Evolutionary conservation across 2,797 vertebrate species (phyloP).

Genomic region (Eleutherodactylus coqui): DNA sequence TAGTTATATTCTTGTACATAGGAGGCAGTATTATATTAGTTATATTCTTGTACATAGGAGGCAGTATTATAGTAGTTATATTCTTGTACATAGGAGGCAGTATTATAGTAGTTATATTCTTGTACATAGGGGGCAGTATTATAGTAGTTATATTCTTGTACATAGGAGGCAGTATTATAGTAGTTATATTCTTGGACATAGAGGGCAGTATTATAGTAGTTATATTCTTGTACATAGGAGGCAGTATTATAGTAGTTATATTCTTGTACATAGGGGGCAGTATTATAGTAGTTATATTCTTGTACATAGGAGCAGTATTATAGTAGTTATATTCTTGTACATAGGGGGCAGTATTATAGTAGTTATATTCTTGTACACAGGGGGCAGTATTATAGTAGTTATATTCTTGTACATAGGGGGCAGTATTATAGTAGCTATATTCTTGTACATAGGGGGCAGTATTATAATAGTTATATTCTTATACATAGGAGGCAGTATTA

Average conservation of each 20-base stretch:
- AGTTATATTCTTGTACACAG: conserved; percentile 1
- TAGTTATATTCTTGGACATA: conserved; percentile 15
- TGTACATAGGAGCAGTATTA: conserved; percentile 13
- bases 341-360: conserved; percentile 15
- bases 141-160: conserved; percentile 6
- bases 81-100: conserved; percentile 13
- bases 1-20: conserved; percentile 20
- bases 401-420: neutral
- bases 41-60: neutral
- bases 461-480: too few species aligned
- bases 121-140: conserved; percentile 5
- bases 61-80: conserved; percentile 22
- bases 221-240: conserved; percentile 13
- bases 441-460: neutral
- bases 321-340: conserved; percentile 19
- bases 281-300: conserved; percentile 11
- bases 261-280: conserved; percentile 6
- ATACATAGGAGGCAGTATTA: too few species aligned
- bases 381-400: neutral
- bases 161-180: conserved; percentile 7
- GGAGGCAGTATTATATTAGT: conserved; percentile 8
- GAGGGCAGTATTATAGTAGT: conserved; percentile 1
- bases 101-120: conserved; percentile 26
- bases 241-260: conserved; percentile 13
- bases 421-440: too few species aligned